Base-by-base conservation (phyloP, 2,797 vertebrate genomes). In the Gymnothorax javanicus region DNA sequence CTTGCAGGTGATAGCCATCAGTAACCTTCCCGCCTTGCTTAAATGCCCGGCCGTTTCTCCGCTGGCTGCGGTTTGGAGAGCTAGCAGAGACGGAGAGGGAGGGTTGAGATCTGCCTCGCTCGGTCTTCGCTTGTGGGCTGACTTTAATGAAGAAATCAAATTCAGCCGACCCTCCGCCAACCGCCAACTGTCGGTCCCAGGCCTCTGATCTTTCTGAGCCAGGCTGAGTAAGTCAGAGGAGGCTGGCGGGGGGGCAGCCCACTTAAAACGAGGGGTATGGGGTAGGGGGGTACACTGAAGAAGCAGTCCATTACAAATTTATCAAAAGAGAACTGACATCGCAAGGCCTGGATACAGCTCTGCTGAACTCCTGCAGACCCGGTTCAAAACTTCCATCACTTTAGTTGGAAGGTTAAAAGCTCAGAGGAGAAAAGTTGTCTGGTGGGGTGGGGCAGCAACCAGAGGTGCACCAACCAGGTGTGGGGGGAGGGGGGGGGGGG, bases 291-390 rank as follows among this genome's bases (percentile, higher is more conserved):
- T 67, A 27, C 12, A 13, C 17, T 60, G 59, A 33, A 73, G 33
- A 43, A 43, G 33, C 71, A 75, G 89, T 89, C 86, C 90, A 69
- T 82, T 91, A 86, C 86, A 91, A 91, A 89, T 92, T 93, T 92
- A 93, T 94, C 92, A 92, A 43, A 33, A 50, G 59, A 52, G 60
- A 64, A 50, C 27, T 43, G 83, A 50, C 83, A 15, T 84, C 52
- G 75, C 75, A 17, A 79, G 75, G 75, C 75, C 8, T 23, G 50
- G 75, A 15, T 20, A 23, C 15, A 79, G 71, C 33, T 12, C 13
- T 15, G 13, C 43, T 79, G 75, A 79, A 54, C 75, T 1, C 7
- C 75, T 79, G 11, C 20, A 79, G 50, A 79, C 3, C 43, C 71
- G 25, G 73, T 52, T 85, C 73, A 84, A 1, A 43, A 81, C 84